phyloP scores from a whole-genome alignment of 2,888 invertebrate species.

The Standfussiana lucernea region DNA sequence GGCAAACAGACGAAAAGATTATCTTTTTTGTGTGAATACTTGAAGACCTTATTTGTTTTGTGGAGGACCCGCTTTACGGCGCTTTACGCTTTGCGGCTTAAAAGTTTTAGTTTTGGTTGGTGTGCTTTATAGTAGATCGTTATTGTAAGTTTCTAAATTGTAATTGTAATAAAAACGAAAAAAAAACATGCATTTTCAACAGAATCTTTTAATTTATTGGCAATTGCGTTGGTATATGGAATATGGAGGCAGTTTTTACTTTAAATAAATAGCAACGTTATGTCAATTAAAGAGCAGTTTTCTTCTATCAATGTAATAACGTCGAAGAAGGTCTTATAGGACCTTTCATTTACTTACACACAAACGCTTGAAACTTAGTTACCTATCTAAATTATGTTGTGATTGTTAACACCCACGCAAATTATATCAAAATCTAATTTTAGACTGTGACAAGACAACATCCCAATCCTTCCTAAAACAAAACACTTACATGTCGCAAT shows the following conservation, averaged over 20 bases:
- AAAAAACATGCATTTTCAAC: neutral
- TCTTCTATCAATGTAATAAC: neutral
- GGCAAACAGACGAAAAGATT: constrained; percentile 53
- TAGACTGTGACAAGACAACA: constrained; percentile 7
- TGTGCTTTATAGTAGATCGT: neutral
- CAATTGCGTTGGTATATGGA: too few relatives aligned
- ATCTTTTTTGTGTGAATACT: constrained; percentile 42
- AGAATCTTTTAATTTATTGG: neutral
- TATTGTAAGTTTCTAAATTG: neutral
- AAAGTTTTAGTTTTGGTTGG: constrained; percentile 8
- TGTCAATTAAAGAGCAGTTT: neutral
- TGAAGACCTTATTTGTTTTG: constrained; percentile 31
- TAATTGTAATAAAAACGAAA: too few relatives aligned
- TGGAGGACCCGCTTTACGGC: neutral
- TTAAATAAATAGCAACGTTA: neutral
- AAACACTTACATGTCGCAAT: neutral
- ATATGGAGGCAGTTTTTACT: too few relatives aligned
- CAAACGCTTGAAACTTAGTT: neutral
- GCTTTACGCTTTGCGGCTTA: constrained; percentile 8
- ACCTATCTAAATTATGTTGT: neutral
- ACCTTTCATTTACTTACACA: neutral
- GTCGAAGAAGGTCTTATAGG: too few relatives aligned
- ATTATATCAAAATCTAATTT: neutral
- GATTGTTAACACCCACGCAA: neutral
- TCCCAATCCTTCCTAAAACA: neutral